A percentile compares a stretch with the other conserved stretches of the same genome.
Evolutionary conservation across 2,113 vertebrate genomes (phyloP).

Genomic region (Speoplatyrhinus poulsoni): DNA sequence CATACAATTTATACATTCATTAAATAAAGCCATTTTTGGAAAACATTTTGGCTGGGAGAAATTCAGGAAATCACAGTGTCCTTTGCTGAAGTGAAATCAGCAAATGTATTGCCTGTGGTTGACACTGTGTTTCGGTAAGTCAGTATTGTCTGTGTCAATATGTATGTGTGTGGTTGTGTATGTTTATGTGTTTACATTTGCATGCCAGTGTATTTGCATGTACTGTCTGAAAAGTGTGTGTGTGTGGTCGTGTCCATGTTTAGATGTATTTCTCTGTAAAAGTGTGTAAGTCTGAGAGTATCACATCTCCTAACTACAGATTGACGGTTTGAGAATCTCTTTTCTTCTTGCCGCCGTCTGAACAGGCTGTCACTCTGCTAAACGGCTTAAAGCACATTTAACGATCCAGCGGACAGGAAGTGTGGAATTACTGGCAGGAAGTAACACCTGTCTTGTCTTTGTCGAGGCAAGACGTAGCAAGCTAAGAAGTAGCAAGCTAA

Average conservation of each 20-base stretch:
- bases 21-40: slow-evolving; percentile 55
- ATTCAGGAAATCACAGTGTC: not conserved
- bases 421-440: slow-evolving; percentile 17
- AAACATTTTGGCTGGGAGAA: slow-evolving; percentile 30
- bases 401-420: slow-evolving; percentile 16
- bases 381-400: slow-evolving; percentile 14
- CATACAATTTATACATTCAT: slow-evolving; percentile 34
- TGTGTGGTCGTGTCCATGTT: not conserved
- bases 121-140: too few species aligned
- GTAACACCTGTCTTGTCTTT: slow-evolving; percentile 10
- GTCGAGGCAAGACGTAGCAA: slow-evolving; percentile 5
- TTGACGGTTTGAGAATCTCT: not conserved
- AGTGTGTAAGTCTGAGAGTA: not conserved
- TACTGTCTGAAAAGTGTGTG: not conserved
- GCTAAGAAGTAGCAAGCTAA: slow-evolving; percentile 15
- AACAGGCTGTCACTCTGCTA: slow-evolving; percentile 13
- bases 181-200: not conserved
- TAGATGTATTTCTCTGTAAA: not conserved
- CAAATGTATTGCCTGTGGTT: not conserved
- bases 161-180: not conserved
- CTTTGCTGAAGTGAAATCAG: slow-evolving; percentile 6
- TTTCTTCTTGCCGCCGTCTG: not conserved
- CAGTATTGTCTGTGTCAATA: not conserved
- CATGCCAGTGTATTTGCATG: not conserved
- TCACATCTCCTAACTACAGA: not conserved